Conservation (phyloP, 35 echinoderm and acorn worm species). For the Apostichopus parvimensis region DNA sequence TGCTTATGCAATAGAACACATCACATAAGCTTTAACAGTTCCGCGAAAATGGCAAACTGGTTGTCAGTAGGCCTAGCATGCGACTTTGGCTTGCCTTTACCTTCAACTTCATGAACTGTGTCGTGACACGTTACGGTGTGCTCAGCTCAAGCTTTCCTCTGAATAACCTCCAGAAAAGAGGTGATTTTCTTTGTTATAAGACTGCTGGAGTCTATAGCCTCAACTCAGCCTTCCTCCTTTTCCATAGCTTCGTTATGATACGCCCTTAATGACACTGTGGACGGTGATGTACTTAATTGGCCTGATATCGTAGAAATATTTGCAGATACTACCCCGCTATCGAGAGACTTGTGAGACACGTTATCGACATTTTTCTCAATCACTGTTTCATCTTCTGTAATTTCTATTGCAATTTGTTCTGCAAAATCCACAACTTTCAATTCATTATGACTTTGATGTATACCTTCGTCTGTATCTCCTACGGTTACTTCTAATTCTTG, state of each 20-base stretch:
- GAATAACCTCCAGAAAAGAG: background rate
- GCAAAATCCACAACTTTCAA: background rate
- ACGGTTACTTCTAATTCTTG: background rate
- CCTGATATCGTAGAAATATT: conserved; percentile 48
- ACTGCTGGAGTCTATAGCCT: background rate
- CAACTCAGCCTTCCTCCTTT: background rate
- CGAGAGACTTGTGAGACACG: background rate
- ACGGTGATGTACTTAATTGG: conserved; percentile 21
- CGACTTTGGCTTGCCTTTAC: no score
- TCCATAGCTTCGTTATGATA: background rate
- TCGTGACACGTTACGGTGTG: no score
- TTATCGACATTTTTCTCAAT: background rate
- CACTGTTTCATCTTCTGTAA: background rate
- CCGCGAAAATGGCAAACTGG: no score
- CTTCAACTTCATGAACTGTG: no score
- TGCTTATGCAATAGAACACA: no score
- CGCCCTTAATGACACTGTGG: background rate
- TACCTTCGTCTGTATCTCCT: background rate
- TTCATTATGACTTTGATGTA: background rate
- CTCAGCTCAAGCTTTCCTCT: no score
- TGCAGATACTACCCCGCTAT: conserved; percentile 5
- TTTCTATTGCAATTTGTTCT: background rate
- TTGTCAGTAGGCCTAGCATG: no score
- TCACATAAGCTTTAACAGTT: no score
- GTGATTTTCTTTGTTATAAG: no score